A percentile compares a stretch with the other conserved stretches of the same genome.
These are phyloP conservation scores for Melanotaenia maccullochi DNA, from an alignment of 2,797 vertebrate genomes.

Conservation along the genomic window DNA sequence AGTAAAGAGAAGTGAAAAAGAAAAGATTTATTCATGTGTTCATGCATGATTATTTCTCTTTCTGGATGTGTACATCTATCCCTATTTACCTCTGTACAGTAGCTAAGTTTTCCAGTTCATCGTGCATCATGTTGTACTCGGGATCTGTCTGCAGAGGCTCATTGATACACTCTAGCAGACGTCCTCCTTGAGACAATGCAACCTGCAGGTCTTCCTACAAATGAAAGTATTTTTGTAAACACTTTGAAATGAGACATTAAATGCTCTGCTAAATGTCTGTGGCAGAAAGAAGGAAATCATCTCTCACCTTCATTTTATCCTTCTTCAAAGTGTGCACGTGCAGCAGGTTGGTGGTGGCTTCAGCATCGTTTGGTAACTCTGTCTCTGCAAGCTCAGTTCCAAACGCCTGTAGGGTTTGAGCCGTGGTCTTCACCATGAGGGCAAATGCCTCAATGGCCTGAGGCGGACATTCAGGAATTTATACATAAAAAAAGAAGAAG, in stretches of 20 bases:
- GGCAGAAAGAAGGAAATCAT: no score
- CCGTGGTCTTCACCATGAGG: conserved; percentile 95
- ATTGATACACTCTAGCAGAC: conserved; percentile 87
- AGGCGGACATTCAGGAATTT: neutral
- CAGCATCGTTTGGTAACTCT: conserved; percentile 91
- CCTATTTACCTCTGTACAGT: conserved; percentile 88
- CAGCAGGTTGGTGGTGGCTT: conserved; percentile 88
- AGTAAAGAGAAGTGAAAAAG: neutral
- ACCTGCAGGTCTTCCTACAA: conserved; percentile 89
- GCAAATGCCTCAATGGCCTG: conserved; percentile 92
- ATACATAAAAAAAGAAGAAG: neutral
- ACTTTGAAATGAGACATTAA: neutral
- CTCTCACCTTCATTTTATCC: conserved; percentile 90
- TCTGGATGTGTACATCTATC: neutral
- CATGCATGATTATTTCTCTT: neutral
- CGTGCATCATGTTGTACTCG: conserved; percentile 89
- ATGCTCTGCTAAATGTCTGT: neutral
- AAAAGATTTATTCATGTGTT: neutral
- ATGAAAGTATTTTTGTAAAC: neutral
- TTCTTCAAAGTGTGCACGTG: conserved; percentile 87
- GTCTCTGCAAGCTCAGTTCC: conserved; percentile 96
- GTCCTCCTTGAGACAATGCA: conserved; percentile 87
- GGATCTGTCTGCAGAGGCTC: conserved; percentile 86
- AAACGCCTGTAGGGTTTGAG: conserved; percentile 93
- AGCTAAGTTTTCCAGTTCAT: conserved; percentile 91